Evolutionary conservation across 1,140 invertebrate genomes (phyloP), one percentile per base, ranked within the genome.

Genomic region (Bombus ignitus): DNA sequence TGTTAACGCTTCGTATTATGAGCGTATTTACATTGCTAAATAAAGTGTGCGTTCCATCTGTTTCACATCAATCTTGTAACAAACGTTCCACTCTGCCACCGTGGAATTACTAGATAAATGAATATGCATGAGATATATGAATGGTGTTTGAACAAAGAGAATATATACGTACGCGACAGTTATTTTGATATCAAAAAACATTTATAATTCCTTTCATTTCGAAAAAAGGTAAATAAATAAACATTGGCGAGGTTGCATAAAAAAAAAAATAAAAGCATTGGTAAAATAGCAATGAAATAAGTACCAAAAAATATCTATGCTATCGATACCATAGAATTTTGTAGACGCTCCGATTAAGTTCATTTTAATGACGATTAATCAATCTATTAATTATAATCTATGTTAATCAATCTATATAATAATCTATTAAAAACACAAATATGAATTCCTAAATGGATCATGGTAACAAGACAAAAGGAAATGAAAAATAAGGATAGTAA

Each of bases 71-170:
- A 47, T 74, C 47, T 47, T 74, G 42, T 74, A 74, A 44, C 72
- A 47, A 74, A 74, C 42, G 39, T 32, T 47, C n/a, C 39, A 25
- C 42, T 74, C 72, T 32, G 39, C 72, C 72, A 44, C 42, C 25
- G n/a, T 32, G n/a, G 72, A n/a, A 74, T 74, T 74, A 74, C 72
- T 44, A 44, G 70, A 15, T 72, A 74, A 32, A 47, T 74, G 72
- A 74, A 74, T 74, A 74, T 74, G 72, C 39, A 74, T 74, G 72
- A 74, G 72, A 32, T 44, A 47, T 32, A 25, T 47, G 39, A n/a
- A 35, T 13, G 25, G 8, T 71, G 6, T 72, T 72, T 72, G 42
- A 47, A 32, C 39, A 12, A n/a, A 10, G n/a, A 22, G n/a, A 22
- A 37, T 37, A 22, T 37, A 10, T 18, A 22, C 0, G 18, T 74